These are phyloP conservation scores for Conopomorpha cramerella DNA, from an alignment of 1,140 invertebrate genomes.

Conservation along the genomic window DNA sequence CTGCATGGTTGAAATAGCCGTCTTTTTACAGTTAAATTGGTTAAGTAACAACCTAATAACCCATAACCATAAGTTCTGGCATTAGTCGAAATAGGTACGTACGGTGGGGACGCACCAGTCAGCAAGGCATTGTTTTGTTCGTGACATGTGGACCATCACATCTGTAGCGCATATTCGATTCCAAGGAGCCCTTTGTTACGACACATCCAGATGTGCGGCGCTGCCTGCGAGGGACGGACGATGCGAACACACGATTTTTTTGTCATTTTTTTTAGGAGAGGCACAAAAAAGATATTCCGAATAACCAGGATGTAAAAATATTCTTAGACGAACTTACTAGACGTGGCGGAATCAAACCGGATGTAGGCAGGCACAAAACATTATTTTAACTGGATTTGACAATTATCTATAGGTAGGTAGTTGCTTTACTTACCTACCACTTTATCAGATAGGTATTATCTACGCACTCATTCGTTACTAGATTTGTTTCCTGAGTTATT, in stretches of 20 bases:
- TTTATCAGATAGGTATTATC: too few relatives aligned
- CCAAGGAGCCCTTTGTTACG: slow-evolving; percentile 45
- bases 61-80: not conserved
- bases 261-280: slow-evolving; percentile 30
- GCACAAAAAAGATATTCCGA: not conserved
- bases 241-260: slow-evolving; percentile 29
- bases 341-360: not conserved
- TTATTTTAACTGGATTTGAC: too few relatives aligned
- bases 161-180: slow-evolving; percentile 50
- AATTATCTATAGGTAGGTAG: too few relatives aligned
- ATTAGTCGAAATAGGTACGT: not conserved
- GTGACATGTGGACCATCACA: slow-evolving; percentile 25
- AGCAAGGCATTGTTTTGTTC: slow-evolving; percentile 8
- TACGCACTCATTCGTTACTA: too few relatives aligned
- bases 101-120: too few relatives aligned
- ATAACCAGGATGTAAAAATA: not conserved
- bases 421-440: too few relatives aligned
- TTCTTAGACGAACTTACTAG: not conserved
- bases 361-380: too few relatives aligned
- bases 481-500: too few relatives aligned
- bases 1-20: not conserved
- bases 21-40: not conserved
- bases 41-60: not conserved
- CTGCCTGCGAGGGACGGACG: slow-evolving; percentile 14
- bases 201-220: slow-evolving; percentile 30